Evolutionary conservation across 2,113 vertebrate genomes (phyloP), one percentile per base, ranked within the genome.

Genomic region (Chunga burmeisteri): DNA sequence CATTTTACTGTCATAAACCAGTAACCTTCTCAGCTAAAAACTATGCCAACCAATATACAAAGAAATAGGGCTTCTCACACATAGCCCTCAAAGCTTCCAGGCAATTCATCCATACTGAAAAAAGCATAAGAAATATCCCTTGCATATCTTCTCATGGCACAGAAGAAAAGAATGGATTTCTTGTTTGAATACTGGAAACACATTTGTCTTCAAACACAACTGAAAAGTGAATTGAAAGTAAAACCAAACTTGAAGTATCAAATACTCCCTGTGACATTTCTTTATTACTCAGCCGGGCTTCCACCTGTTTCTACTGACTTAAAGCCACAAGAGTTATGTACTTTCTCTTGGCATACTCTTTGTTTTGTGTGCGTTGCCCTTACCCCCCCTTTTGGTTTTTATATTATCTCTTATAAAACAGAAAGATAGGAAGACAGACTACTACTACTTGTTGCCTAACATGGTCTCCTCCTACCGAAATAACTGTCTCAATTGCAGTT

Each of bases 41-140:
- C 5, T 0, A 63, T 5, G 11, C 23, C 36, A 87, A 78, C 2
- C 0, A 0, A 59, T 16, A 34, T 1, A 18, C 18, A 79, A 50
- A 7, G 19, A 63, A 90, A 74, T 6, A 13, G 7, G 36, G 56
- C 27, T 74, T 59, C 22, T 79, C 68, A 56, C 25, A 61, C 10
- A 13, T 9, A 46, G 62, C 15, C 34, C 40, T 59, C 26, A 42
- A 49, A 91, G 55, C 10, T 25, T 36, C 9, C 40, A 77, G 13
- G 25, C 3, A 67, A 52, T 52, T 75, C n/a, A 49, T 11, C 66
- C 40, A 44, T 8, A 44, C 16, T 19, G 26, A 85, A 67, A 7
- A 65, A 4, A 55, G 16, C 4, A 6, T 8, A 78, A 75, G 47
- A 49, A 89, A 86, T 38, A 78, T 66, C 46, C 55, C 22, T 3